A percentile compares a stretch with the other conserved stretches of the same genome.
phyloP scores from a whole-genome alignment of 2,888 invertebrate species.

The Xestia rhomboidea region DNA sequence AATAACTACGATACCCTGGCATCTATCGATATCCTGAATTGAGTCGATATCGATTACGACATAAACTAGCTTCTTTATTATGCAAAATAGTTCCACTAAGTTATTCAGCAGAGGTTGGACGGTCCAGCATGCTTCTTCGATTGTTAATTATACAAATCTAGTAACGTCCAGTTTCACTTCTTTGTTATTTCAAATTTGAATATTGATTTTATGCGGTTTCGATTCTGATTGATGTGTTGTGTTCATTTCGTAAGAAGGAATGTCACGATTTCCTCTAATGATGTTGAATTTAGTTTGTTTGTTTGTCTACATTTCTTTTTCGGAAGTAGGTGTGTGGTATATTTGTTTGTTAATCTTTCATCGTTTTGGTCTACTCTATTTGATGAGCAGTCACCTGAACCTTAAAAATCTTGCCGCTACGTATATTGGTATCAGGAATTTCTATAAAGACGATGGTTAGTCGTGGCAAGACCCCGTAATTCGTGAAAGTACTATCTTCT shows the following conservation, averaged over 20 bases:
- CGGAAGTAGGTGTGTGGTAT: not conserved
- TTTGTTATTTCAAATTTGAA: conserved; percentile 46
- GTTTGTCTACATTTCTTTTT: not conserved
- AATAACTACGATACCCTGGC: not conserved
- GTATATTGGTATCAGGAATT: not conserved
- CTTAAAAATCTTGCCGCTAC: not conserved
- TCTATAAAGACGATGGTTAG: not conserved
- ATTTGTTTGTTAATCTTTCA: not conserved
- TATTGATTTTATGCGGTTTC: conserved; percentile 36
- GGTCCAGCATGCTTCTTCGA: conserved; percentile 38
- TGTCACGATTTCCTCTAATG: conserved; percentile 28
- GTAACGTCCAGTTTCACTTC: conserved; percentile 45
- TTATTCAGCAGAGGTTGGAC: conserved; percentile 37
- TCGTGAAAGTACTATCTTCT: not conserved
- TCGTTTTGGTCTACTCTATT: not conserved
- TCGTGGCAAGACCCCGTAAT: not conserved
- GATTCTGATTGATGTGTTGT: conserved; percentile 35
- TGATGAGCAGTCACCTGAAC: not conserved
- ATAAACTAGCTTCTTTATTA: conserved; percentile 42
- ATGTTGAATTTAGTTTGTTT: not conserved
- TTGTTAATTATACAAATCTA: conserved; percentile 47
- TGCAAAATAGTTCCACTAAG: conserved; percentile 47
- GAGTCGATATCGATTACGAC: conserved; percentile 37
- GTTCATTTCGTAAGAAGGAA: conserved; percentile 33
- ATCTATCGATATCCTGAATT: not conserved